Evolutionary conservation across 2,113 vertebrate genomes (phyloP).

Genomic region (Numida meleagris): DNA sequence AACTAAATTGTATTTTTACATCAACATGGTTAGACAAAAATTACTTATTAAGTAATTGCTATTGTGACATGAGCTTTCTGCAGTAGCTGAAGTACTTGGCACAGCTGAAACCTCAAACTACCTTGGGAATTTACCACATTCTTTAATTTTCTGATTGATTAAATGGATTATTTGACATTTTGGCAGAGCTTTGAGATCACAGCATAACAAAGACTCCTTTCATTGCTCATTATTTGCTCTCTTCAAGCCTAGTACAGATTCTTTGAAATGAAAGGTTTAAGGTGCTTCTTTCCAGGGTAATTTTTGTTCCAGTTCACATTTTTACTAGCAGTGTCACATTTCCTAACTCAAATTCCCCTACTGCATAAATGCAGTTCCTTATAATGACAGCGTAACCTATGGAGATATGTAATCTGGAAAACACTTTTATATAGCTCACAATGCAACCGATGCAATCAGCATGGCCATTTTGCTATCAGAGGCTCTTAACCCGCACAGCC

Average conservation of each 20-base stretch:
- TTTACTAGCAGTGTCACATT: conserved; percentile 57
- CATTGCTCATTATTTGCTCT: conserved; percentile 73
- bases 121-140: conserved; percentile 73
- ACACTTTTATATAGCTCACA: conserved; percentile 9
- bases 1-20: conserved; percentile 72
- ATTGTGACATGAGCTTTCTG: conserved; percentile 76
- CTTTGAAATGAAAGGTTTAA: conserved; percentile 71
- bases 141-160: conserved; percentile 84
- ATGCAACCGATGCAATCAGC: conserved; percentile 4
- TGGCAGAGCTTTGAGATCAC: conserved; percentile 75
- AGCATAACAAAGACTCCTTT: conserved; percentile 75
- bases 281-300: conserved; percentile 65
- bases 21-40: conserved; percentile 72
- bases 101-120: conserved; percentile 63
- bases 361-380: conserved; percentile 61
- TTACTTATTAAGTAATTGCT: conserved; percentile 75
- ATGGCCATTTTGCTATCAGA: not conserved
- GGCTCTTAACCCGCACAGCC: conserved; percentile 34
- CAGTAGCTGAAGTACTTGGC: conserved; percentile 69
- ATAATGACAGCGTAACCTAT: conserved; percentile 63
- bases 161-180: conserved; percentile 84
- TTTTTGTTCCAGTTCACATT: conserved; percentile 60
- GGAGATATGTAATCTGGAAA: conserved; percentile 48
- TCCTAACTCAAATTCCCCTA: conserved; percentile 35
- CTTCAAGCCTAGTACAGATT: conserved; percentile 65